A percentile compares a stretch with the other conserved stretches of the same genome.
Conservation (phyloP, 2,113 vertebrate species). For the Cacatua alba region DNA sequence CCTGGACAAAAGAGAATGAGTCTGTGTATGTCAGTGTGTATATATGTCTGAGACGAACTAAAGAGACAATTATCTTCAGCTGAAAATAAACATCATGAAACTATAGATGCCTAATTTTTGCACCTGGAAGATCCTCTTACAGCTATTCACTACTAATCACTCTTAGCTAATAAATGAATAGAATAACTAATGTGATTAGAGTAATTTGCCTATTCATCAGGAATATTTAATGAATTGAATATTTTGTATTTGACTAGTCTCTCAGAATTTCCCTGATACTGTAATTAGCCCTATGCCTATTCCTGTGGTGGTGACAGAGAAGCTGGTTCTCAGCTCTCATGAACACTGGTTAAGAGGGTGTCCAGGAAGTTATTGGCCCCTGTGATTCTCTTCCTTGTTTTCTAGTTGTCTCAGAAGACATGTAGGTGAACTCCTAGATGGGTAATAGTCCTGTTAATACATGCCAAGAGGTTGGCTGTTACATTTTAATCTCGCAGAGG, state of each 20-base stretch:
- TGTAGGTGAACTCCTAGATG: neutral
- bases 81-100: conserved; percentile 82
- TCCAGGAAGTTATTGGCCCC: neutral
- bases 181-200: conserved; percentile 82
- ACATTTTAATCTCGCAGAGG: neutral
- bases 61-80: conserved; percentile 74
- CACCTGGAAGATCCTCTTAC: conserved; percentile 76
- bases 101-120: conserved; percentile 78
- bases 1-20: conserved; percentile 39
- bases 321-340: neutral
- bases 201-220: conserved; percentile 78
- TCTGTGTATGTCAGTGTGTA: conserved; percentile 8
- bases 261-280: conserved; percentile 69
- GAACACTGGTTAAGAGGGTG: neutral
- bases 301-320: neutral
- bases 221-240: conserved; percentile 81
- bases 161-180: conserved; percentile 80
- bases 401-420: neutral
- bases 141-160: conserved; percentile 78
- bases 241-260: conserved; percentile 73
- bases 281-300: conserved; percentile 64
- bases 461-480: neutral
- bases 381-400: neutral
- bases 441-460: neutral
- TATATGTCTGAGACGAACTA: conserved; percentile 57